These are phyloP conservation scores for Cryptoblepharus egeriae DNA, from an alignment of 2,797 vertebrate genomes.

Conservation along the genomic window DNA sequence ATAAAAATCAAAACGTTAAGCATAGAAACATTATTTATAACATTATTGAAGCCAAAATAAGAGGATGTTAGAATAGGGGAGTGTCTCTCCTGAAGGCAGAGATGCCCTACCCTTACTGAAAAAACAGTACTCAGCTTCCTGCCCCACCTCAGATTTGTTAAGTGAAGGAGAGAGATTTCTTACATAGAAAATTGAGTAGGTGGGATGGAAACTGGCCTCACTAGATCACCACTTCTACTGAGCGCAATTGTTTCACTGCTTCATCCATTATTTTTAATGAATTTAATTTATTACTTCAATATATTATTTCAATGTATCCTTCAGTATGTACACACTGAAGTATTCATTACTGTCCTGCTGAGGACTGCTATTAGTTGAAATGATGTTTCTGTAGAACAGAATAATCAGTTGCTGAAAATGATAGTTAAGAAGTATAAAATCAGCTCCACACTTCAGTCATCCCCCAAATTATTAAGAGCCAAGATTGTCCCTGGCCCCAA, in stretches of 20 bases:
- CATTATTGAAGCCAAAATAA: neutral
- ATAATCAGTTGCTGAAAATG: neutral
- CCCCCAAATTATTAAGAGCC: neutral
- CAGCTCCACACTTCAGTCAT: neutral
- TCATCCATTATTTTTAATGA: neutral
- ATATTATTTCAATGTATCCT: too few species aligned
- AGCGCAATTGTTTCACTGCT: neutral
- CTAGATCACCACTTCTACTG: too few species aligned
- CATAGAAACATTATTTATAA: too few species aligned
- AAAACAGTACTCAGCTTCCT: neutral
- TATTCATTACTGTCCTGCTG: too few species aligned
- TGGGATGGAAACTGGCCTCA: neutral
- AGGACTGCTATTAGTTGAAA: neutral
- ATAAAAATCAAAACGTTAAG: too few species aligned
- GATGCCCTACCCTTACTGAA: neutral
- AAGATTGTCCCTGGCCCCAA: too few species aligned
- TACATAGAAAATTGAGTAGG: neutral
- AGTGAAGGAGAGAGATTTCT: neutral
- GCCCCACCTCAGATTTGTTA: neutral
- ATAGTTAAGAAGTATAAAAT: too few species aligned
- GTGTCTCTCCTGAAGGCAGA: neutral
- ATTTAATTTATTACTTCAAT: too few species aligned
- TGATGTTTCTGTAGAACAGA: neutral
- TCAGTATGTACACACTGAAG: too few species aligned
- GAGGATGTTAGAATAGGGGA: neutral